These are phyloP conservation scores for Heterotilapia buettikoferi DNA, from an alignment of 2,113 vertebrate genomes.

Conservation along the genomic window DNA sequence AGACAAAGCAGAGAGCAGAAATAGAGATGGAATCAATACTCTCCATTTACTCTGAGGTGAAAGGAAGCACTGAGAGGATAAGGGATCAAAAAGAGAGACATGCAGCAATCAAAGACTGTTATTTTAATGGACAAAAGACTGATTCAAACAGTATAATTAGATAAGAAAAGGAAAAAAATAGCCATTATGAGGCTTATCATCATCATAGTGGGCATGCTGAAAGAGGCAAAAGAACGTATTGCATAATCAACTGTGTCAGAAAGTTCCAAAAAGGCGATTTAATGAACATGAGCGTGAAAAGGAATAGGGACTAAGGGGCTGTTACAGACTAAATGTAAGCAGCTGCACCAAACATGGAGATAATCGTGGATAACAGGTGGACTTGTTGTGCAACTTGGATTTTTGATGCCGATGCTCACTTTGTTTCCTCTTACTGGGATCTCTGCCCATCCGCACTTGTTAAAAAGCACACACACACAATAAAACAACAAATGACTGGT, in stretches of 20 bases:
- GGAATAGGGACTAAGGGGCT: background rate
- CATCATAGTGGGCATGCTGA: conserved; percentile 4
- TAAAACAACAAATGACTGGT: conserved; percentile 5
- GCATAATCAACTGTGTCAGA: background rate
- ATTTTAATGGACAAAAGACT: conserved; percentile 57
- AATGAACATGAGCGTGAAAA: background rate
- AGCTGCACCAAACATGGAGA: background rate
- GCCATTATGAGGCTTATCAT: background rate
- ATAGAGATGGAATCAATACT: conserved; percentile 52
- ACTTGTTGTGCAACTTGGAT: conserved; percentile 20
- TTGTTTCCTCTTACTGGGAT: conserved; percentile 36
- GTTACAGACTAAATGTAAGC: background rate
- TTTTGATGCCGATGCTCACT: background rate
- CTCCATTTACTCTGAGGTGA: conserved; percentile 21
- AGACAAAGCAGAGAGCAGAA: conserved; percentile 28
- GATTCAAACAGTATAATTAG: conserved; percentile 45
- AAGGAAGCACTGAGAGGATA: conserved; percentile 8
- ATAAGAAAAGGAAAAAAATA: conserved; percentile 16
- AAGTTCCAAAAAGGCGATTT: background rate
- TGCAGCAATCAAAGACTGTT: conserved; percentile 44
- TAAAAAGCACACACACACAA: background rate
- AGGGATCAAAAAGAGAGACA: conserved; percentile 28
- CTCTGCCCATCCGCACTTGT: conserved; percentile 28
- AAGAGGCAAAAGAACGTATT: background rate
- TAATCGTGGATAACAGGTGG: conserved; percentile 24